Conservation (phyloP, 2,113 vertebrate species). For the Lota lota region DNA sequence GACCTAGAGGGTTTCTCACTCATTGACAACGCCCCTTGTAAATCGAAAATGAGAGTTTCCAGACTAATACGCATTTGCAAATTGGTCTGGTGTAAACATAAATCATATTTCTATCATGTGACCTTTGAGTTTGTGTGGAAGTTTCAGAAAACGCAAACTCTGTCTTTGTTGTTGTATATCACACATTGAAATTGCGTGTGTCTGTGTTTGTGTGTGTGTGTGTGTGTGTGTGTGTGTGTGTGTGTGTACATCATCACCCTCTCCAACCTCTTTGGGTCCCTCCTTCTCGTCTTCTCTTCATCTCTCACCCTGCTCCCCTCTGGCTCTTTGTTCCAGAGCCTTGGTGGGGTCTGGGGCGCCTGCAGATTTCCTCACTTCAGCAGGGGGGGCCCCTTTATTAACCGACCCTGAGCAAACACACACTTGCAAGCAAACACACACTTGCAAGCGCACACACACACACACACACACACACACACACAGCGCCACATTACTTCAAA, state of each 20-base stretch:
- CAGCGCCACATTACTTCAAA: constrained; percentile 48
- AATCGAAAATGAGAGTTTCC: constrained; percentile 51
- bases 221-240: not conserved
- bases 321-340: constrained; percentile 39
- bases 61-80: not conserved
- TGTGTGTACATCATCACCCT: constrained; percentile 10
- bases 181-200: not conserved
- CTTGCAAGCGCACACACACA: constrained; percentile 18
- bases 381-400: not conserved
- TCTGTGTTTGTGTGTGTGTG: constrained; percentile 1
- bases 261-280: constrained; percentile 4
- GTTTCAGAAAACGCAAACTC: no score
- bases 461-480: constrained; percentile 10
- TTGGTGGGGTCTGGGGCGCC: constrained; percentile 4
- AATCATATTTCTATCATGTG: no score
- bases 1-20: no score
- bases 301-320: constrained; percentile 27
- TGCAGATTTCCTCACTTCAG: not conserved
- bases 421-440: constrained; percentile 15
- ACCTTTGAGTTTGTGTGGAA: no score
- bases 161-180: no score
- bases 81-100: no score
- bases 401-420: not conserved
- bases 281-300: constrained; percentile 12
- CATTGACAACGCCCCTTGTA: no score